A percentile compares a stretch with the other conserved stretches of the same genome.
These are phyloP conservation scores for Taphrorychus bicolor DNA, from an alignment of 2,888 invertebrate genomes.

Conservation along the genomic window DNA sequence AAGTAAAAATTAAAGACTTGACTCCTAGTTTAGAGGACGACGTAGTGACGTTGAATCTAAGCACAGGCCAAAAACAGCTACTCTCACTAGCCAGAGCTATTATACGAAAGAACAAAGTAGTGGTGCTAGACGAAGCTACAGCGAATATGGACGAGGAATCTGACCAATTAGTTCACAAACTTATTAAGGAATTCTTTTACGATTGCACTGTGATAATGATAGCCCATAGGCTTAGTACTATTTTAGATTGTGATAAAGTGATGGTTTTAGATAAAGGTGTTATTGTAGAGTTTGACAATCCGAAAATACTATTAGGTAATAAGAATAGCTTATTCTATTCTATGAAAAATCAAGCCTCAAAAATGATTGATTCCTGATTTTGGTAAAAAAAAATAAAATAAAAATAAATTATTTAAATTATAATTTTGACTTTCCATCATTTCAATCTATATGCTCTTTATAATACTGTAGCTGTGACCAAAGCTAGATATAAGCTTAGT, in stretches of 20 bases:
- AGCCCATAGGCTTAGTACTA: constrained; percentile 83
- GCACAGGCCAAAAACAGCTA: constrained; percentile 68
- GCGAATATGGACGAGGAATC: constrained; percentile 84
- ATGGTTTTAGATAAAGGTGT: constrained; percentile 81
- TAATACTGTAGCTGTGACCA: too few species aligned
- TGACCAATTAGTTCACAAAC: constrained; percentile 76
- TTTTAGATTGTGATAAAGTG: constrained; percentile 85
- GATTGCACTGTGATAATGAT: constrained; percentile 83
- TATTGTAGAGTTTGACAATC: constrained; percentile 79
- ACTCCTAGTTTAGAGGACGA: constrained; percentile 65
- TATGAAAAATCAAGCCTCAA: constrained; percentile 52
- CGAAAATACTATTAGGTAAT: constrained; percentile 69
- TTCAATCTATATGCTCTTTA: too few species aligned
- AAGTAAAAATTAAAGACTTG: constrained; percentile 58
- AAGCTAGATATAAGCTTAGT: too few species aligned
- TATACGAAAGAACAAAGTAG: constrained; percentile 57
- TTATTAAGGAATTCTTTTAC: constrained; percentile 75
- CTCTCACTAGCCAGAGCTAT: constrained; percentile 73
- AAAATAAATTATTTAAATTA: not conserved
- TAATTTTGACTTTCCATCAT: too few species aligned
- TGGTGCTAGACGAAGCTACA: constrained; percentile 74
- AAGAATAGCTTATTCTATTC: constrained; percentile 68
- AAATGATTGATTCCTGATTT: not conserved
- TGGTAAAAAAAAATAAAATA: too few species aligned
- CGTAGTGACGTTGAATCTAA: constrained; percentile 52